Percentiles rank a stretch among this genome's conserved stretches.
Evolutionary conservation across 1,140 invertebrate genomes (phyloP).

Genomic region (Leptoteleia sp.): DNA sequence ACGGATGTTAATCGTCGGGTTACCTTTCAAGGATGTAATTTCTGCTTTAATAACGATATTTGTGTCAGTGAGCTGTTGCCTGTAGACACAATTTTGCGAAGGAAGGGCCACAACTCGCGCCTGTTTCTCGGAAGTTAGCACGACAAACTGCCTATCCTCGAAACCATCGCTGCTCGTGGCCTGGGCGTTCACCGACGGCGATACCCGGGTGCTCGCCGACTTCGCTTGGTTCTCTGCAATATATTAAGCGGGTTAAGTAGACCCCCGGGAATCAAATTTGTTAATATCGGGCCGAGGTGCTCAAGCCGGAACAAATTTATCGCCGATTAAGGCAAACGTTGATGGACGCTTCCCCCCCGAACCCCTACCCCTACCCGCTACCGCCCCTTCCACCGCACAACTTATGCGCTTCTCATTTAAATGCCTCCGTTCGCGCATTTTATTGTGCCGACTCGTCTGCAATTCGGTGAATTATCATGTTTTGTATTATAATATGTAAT

Average conservation of each 20-base stretch:
- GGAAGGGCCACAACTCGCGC: slow-evolving; percentile 96
- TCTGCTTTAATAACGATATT: slow-evolving; percentile 97
- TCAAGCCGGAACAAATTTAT: slow-evolving; percentile 32
- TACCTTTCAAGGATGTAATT: slow-evolving; percentile 95
- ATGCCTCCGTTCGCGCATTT: no score
- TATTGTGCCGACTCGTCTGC: no score
- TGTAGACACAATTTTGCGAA: slow-evolving; percentile 94
- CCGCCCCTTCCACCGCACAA: no score
- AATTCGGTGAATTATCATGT: no score
- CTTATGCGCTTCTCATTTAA: no score
- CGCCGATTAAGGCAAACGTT: slow-evolving; percentile 36
- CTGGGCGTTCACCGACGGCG: slow-evolving; percentile 84
- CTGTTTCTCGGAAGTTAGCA: slow-evolving; percentile 96
- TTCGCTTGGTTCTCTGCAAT: slow-evolving; percentile 75
- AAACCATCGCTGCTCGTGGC: slow-evolving; percentile 81
- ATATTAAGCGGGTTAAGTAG: slow-evolving; percentile 53
- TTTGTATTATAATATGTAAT: no score
- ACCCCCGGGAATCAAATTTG: slow-evolving; percentile 59
- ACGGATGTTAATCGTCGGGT: slow-evolving; percentile 9
- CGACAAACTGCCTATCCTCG: slow-evolving; percentile 94
- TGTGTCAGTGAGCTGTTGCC: slow-evolving; percentile 91
- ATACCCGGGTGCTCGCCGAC: slow-evolving; percentile 84
- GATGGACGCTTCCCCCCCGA: slow-evolving; percentile 19
- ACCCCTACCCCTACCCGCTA: no score
- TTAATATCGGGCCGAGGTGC: slow-evolving; percentile 39